A percentile compares a stretch with the other conserved stretches of the same genome.
These are phyloP conservation scores for Pempheris klunzingeri DNA, from an alignment of 2,797 vertebrate species.

Conservation along the genomic window DNA sequence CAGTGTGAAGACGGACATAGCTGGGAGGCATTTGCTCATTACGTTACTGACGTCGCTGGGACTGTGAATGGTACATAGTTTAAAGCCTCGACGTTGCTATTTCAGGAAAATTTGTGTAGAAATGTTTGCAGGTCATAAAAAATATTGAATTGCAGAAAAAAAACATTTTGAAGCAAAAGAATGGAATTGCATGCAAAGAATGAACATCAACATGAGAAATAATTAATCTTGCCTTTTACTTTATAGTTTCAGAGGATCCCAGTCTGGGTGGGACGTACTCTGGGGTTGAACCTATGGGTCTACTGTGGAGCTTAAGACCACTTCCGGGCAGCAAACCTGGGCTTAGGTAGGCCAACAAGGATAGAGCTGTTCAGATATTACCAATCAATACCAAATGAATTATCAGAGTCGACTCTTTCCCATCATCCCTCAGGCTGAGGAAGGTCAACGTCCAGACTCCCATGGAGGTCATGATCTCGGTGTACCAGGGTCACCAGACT, in stretches of 20 bases:
- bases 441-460: constrained; percentile 76
- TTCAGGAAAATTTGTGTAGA: background rate
- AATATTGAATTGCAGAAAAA: background rate
- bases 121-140: background rate
- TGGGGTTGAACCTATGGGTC: constrained; percentile 82
- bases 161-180: background rate
- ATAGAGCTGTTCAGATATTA: background rate
- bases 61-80: constrained; percentile 65
- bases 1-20: constrained; percentile 74
- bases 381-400: accelerated
- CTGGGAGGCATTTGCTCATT: constrained; percentile 83
- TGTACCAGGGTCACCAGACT: constrained; percentile 70
- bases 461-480: constrained; percentile 74
- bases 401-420: background rate
- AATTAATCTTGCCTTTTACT: background rate
- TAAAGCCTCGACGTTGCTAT: background rate
- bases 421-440: constrained; percentile 67
- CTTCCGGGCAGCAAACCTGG: constrained; percentile 80
- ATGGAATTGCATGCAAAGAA: background rate
- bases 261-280: constrained; percentile 82
- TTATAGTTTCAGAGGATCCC: constrained; percentile 75
- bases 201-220: background rate
- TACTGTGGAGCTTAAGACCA: constrained; percentile 85
- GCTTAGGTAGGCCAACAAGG: constrained; percentile 65
- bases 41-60: constrained; percentile 68